Evolutionary conservation across 2,113 vertebrate genomes (phyloP), one percentile per base, ranked within the genome.

Genomic region (Hiodon alosoides): DNA sequence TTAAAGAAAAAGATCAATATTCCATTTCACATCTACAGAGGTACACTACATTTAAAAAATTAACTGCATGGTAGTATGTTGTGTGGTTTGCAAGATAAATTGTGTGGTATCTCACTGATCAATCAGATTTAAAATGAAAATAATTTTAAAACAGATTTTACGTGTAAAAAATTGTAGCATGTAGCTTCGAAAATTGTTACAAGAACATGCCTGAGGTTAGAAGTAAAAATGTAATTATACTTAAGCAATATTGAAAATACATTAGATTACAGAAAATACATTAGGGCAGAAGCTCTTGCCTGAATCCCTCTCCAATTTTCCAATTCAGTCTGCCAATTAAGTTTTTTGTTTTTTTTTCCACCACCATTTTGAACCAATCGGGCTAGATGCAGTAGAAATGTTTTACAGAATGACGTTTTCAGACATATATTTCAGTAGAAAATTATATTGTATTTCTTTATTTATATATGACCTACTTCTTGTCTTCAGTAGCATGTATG

Each of bases 391-490:
- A 59, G 17, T 31, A 31, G 31, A 31, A 31, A 31, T 31, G 7
- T 31, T 59, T 59, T 71, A 48, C 54, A 50, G n/a, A 54, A n/a
- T 4, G 53, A 51, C 8, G 7, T 69, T 68, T 59, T 47, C 55
- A 61, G 16, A 16, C 48, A 71, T 7, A 52, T 76, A 68, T 79
- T 65, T 70, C 62, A 17, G 76, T 73, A 65, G 64, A 67, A 11
- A 50, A 78, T 67, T 77, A 72, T 65, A 2, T 61, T 70, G 64
- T 79, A 73, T 74, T 76, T 74, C 62, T 76, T 4, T 3, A 14
- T 78, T 84, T 82, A 79, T 77, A 83, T 81, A 77, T 85, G 82
- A 84, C 83, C 79, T 80, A 81, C 71, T 86, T 85, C 80, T 74
- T 73, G 72, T 50, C 81, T 72, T 14, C 5, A 62, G 79, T 73